A percentile compares a stretch with the other conserved stretches of the same genome.
Evolutionary conservation across 2,888 invertebrate species (phyloP).

Genomic region (Sceliomorpha sp.): DNA sequence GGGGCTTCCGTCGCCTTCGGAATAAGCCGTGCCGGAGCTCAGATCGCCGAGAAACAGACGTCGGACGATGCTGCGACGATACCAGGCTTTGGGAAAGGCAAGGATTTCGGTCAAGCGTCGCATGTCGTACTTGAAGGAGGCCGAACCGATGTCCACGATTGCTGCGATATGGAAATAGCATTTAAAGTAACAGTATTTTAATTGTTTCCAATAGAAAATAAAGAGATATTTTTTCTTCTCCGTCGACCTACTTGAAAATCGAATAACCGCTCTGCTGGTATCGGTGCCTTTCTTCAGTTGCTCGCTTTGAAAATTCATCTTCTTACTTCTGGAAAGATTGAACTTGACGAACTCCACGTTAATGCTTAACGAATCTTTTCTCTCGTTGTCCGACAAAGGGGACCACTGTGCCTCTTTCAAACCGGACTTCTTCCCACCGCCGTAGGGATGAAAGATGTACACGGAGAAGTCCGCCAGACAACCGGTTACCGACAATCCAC

Average conservation of each 20-base stretch:
- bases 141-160: constrained; percentile 96
- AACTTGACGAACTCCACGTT: constrained; percentile 99
- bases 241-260: constrained; percentile 92
- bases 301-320: constrained; percentile 88
- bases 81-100: constrained; percentile 99
- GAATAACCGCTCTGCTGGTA: constrained; percentile 91
- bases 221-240: no score
- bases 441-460: constrained; percentile 99
- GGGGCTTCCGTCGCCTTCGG: constrained; percentile 77
- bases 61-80: constrained; percentile 94
- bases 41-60: constrained; percentile 96
- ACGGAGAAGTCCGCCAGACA: constrained; percentile 98
- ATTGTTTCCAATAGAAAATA: not conserved
- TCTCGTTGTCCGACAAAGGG: constrained; percentile 91
- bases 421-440: constrained; percentile 91
- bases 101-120: constrained; percentile 96
- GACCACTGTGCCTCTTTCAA: constrained; percentile 92
- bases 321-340: constrained; percentile 94
- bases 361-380: constrained; percentile 97
- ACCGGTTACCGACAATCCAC: constrained; percentile 96
- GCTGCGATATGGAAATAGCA: constrained; percentile 81
- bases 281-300: constrained; percentile 82
- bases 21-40: constrained; percentile 82
- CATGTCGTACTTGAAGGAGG: constrained; percentile 99
- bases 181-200: constrained; percentile 4